These are phyloP conservation scores for Rhynchonycteris naso DNA, from an alignment of 2,797 vertebrate genomes.

Conservation along the genomic window DNA sequence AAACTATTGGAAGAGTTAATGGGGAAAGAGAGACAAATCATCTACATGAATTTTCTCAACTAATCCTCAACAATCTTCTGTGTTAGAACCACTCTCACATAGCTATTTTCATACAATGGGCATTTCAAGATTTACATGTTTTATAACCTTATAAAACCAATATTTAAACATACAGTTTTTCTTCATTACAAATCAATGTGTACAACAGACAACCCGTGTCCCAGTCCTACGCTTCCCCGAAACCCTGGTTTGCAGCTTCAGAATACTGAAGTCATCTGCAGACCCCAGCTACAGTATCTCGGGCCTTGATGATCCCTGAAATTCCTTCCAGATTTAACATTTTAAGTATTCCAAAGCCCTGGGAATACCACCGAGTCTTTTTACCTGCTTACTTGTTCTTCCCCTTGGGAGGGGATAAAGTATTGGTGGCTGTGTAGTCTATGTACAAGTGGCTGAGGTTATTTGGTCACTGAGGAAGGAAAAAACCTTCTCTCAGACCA, in stretches of 20 bases:
- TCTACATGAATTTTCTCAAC: not conserved
- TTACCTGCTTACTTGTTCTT: not conserved
- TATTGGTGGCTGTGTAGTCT: not conserved
- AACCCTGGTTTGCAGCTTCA: not conserved
- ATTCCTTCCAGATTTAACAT: not conserved
- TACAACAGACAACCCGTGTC: not conserved
- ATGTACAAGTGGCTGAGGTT: not conserved
- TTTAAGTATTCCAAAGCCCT: not conserved
- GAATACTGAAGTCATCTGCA: not conserved
- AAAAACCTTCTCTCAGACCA: slow-evolving; percentile 1
- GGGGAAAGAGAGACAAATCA: not conserved
- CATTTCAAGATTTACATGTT: not conserved
- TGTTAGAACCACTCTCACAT: not conserved
- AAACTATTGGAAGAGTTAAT: not conserved
- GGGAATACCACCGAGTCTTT: not conserved
- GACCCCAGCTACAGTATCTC: not conserved
- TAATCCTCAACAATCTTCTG: not conserved
- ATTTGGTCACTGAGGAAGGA: not conserved
- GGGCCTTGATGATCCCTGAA: not conserved
- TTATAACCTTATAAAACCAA: slow-evolving; percentile 46
- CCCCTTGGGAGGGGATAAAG: not conserved
- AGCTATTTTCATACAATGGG: not conserved
- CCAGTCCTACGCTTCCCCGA: not conserved
- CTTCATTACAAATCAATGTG: slow-evolving; percentile 2
- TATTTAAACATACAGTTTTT: slow-evolving; percentile 17